These are phyloP conservation scores for Blennius ocellaris DNA, from an alignment of 2,113 vertebrate genomes.

Conservation along the genomic window DNA sequence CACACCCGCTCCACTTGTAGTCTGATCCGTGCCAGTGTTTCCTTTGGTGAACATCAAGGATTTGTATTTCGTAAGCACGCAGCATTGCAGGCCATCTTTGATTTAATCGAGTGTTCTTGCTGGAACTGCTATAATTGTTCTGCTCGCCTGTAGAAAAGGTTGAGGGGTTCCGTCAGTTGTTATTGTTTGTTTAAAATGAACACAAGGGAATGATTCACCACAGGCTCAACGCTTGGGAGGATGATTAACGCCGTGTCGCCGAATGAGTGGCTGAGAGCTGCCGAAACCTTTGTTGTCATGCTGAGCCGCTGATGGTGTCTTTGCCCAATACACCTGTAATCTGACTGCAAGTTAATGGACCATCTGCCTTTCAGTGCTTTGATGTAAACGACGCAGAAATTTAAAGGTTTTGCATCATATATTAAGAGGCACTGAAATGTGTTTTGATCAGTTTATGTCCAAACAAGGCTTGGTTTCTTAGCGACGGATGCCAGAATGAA, in stretches of 20 bases:
- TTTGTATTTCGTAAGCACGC: background rate
- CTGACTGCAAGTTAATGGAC: constrained; percentile 8
- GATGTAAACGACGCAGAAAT: background rate
- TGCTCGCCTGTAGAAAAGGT: background rate
- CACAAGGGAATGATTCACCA: constrained; percentile 42
- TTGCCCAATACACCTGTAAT: constrained; percentile 21
- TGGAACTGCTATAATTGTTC: background rate
- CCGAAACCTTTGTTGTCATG: constrained; percentile 13
- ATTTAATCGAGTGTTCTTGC: background rate
- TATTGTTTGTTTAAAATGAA: constrained; percentile 36
- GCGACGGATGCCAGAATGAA: background rate
- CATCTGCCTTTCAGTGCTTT: background rate
- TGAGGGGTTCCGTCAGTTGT: constrained; percentile 6
- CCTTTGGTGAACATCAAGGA: background rate
- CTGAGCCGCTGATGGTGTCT: background rate
- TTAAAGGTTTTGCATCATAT: constrained; percentile 2
- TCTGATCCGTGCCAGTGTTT: constrained; percentile 6
- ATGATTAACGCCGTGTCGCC: constrained; percentile 45
- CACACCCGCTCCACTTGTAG: constrained; percentile 13
- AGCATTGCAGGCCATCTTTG: background rate
- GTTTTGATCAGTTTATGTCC: background rate
- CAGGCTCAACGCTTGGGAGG: constrained; percentile 11
- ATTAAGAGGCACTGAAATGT: background rate
- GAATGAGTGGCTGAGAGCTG: constrained; percentile 12
- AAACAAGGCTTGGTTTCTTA: background rate